Evolutionary conservation across 2,888 invertebrate genomes (phyloP).

Genomic region (Rhimphoctona megacephalus): DNA sequence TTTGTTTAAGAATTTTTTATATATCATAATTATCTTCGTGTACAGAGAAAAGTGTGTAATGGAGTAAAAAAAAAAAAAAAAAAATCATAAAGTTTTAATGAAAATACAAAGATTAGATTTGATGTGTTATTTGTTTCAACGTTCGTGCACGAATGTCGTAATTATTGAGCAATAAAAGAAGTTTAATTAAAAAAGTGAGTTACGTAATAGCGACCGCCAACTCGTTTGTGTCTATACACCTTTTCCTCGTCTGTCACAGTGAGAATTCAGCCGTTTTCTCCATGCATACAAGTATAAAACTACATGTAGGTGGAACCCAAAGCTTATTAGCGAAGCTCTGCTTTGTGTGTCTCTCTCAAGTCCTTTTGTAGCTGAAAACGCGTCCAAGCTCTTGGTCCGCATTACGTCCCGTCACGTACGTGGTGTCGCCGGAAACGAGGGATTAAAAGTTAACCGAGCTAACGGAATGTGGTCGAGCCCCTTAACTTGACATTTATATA

Average conservation of each 20-base stretch:
- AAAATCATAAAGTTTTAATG: not conserved
- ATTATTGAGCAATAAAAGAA: not conserved
- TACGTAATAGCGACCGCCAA: constrained; percentile 39
- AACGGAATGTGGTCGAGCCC: constrained; percentile 56
- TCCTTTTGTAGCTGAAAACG: constrained; percentile 49
- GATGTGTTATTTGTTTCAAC: not conserved
- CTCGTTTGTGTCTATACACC: constrained; percentile 51
- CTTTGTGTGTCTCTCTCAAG: constrained; percentile 28
- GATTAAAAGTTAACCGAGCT: constrained; percentile 73
- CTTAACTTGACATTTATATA: not conserved
- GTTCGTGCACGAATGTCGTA: not conserved
- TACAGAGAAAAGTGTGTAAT: not conserved
- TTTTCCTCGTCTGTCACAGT: constrained; percentile 49
- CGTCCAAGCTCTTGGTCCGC: constrained; percentile 65
- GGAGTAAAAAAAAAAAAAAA: not conserved
- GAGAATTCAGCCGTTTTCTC: constrained; percentile 3
- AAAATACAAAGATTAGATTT: not conserved
- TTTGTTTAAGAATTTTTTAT: not conserved
- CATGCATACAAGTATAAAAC: not conserved
- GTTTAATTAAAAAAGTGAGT: not conserved
- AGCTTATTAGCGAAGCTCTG: constrained; percentile 52
- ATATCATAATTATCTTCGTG: not conserved
- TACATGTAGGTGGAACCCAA: constrained; percentile 38
- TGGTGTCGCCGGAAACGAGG: constrained; percentile 70
- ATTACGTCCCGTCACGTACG: constrained; percentile 67